A percentile compares a stretch with the other conserved stretches of the same genome.
Conservation (phyloP, 2,797 vertebrate species). For the Notolabrus celidotus region DNA sequence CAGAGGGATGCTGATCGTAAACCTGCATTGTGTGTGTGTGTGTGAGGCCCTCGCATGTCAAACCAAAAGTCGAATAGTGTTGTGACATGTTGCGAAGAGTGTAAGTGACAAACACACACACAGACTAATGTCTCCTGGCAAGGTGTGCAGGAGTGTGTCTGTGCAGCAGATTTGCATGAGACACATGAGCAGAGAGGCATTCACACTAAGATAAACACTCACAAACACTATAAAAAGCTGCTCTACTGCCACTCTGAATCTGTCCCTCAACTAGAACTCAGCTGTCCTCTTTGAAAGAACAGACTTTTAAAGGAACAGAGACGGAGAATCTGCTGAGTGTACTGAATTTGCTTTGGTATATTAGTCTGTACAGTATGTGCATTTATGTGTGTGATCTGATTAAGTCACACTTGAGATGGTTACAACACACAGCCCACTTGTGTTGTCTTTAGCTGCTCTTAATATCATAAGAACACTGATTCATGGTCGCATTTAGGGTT, state of each 20-base stretch:
- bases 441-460: too few relatives aligned
- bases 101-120: slow-evolving; percentile 41
- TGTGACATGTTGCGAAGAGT: slow-evolving; percentile 59
- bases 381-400: too few relatives aligned
- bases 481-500: neutral
- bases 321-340: slow-evolving; percentile 11
- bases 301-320: slow-evolving; percentile 31
- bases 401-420: too few relatives aligned
- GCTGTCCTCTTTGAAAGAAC: slow-evolving; percentile 7
- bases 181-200: slow-evolving; percentile 26
- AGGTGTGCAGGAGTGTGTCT: slow-evolving; percentile 23
- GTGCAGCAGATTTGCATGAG: slow-evolving; percentile 25
- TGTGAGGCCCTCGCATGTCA: slow-evolving; percentile 50
- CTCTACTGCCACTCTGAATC: slow-evolving; percentile 46
- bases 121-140: slow-evolving; percentile 38
- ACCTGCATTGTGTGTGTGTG: slow-evolving; percentile 63
- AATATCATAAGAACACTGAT: neutral
- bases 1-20: slow-evolving; percentile 50
- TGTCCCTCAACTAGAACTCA: too few relatives aligned
- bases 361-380: too few relatives aligned
- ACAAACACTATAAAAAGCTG: slow-evolving; percentile 19
- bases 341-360: slow-evolving; percentile 1
- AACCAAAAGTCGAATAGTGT: slow-evolving; percentile 65
- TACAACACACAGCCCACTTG: too few relatives aligned
- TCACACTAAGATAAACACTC: slow-evolving; percentile 19